Evolutionary conservation across 1,140 invertebrate genomes (phyloP).

Genomic region (Sarcophaga peregrina): DNA sequence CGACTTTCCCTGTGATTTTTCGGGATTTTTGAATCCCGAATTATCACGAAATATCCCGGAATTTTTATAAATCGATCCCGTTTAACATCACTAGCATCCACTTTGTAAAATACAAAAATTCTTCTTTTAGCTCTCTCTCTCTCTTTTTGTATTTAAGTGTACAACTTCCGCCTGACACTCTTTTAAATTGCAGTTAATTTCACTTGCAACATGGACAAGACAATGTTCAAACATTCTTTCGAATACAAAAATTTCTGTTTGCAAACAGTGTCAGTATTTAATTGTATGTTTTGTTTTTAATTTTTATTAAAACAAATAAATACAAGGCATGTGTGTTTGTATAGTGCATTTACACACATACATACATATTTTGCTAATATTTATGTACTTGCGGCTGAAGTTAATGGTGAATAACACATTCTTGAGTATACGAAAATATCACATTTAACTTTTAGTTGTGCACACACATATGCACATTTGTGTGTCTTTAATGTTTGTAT

Average conservation of each 20-base stretch:
- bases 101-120: too few relatives aligned
- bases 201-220: neutral
- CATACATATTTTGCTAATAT: neutral
- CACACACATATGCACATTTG: neutral
- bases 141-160: too few relatives aligned
- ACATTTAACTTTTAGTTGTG: neutral
- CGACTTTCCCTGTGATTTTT: too few relatives aligned
- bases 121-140: too few relatives aligned
- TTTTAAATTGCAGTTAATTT: constrained; percentile 24
- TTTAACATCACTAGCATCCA: too few relatives aligned
- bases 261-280: neutral
- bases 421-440: neutral
- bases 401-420: constrained; percentile 19
- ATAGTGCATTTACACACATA: neutral
- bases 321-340: too few relatives aligned
- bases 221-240: neutral
- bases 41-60: too few relatives aligned
- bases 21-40: too few relatives aligned
- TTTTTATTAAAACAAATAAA: too few relatives aligned
- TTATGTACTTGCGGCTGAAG: neutral
- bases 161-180: neutral
- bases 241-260: neutral
- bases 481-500: neutral
- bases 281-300: too few relatives aligned
- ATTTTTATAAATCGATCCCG: too few relatives aligned